Evolutionary conservation across 1,140 invertebrate species (phyloP).

Genomic region (Micrasema minimum): DNA sequence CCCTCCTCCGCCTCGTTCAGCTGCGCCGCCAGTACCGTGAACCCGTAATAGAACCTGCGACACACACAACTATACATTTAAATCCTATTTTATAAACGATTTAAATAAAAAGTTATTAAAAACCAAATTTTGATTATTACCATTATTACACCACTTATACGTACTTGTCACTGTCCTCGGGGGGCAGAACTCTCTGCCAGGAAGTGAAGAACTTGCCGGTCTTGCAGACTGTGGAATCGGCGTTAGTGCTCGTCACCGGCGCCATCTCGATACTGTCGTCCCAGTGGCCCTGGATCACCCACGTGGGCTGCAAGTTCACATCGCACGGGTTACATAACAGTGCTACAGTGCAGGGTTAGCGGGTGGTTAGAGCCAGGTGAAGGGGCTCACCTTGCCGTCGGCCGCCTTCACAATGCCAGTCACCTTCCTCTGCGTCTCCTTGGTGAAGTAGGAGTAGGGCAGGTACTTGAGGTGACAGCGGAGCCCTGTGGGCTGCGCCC

Average conservation of each 20-base stretch:
- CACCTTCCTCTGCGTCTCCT: constrained; percentile 92
- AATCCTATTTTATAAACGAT: no score
- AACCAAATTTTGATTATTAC: no score
- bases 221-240: constrained; percentile 90
- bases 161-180: constrained; percentile 73
- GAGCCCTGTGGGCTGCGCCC: constrained; percentile 80
- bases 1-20: constrained; percentile 94
- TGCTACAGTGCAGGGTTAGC: constrained; percentile 5
- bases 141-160: no score
- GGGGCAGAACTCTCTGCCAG: constrained; percentile 86
- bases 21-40: constrained; percentile 94
- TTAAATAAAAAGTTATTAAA: no score
- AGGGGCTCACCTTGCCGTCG: constrained; percentile 71
- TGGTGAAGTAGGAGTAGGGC: constrained; percentile 97
- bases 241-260: constrained; percentile 81
- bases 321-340: no score
- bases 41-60: constrained; percentile 86
- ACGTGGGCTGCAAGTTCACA: constrained; percentile 66
- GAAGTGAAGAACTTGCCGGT: constrained; percentile 85
- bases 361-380: no score
- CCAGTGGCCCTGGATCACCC: constrained; percentile 93
- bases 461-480: constrained; percentile 96
- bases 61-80: no score
- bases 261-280: constrained; percentile 95
- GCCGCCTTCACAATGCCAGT: constrained; percentile 79